Conservation (phyloP, 1,140 invertebrate genomes). For the Sarcophaga bullata region DNA sequence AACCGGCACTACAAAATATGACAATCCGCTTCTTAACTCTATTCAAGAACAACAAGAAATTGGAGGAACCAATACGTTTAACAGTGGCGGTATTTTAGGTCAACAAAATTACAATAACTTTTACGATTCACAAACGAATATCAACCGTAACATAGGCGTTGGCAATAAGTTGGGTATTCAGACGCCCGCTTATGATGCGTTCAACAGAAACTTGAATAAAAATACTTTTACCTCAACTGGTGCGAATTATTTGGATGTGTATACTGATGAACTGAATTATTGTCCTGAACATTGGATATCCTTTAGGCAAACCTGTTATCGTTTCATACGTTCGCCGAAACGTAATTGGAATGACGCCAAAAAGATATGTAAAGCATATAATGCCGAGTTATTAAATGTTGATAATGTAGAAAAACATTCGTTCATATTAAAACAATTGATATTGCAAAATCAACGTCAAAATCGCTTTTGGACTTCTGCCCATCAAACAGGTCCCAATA, state of each 20-base stretch:
- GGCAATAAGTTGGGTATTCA: conserved; percentile 31
- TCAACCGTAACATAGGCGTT: conserved; percentile 49
- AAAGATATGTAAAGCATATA: conserved; percentile 82
- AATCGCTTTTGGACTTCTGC: conserved; percentile 87
- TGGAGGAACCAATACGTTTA: conserved; percentile 42
- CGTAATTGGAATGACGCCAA: conserved; percentile 81
- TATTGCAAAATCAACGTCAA: conserved; percentile 84
- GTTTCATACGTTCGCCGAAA: conserved; percentile 87
- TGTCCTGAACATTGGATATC: conserved; percentile 87
- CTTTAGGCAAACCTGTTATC: conserved; percentile 82
- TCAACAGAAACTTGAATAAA: conserved; percentile 48
- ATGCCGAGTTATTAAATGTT: conserved; percentile 82
- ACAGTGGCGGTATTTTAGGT: conserved; percentile 37
- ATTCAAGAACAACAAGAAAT: conserved; percentile 45
- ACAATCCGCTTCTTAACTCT: conserved; percentile 55
- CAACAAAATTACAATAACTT: conserved; percentile 49
- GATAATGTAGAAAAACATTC: conserved; percentile 87
- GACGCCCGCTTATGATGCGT: conserved; percentile 55
- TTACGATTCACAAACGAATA: conserved; percentile 44
- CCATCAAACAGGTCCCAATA: conserved; percentile 76
- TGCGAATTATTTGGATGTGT: conserved; percentile 52
- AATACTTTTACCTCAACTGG: conserved; percentile 47
- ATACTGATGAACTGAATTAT: conserved; percentile 59
- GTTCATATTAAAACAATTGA: conserved; percentile 82
- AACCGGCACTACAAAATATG: conserved; percentile 48